Evolutionary conservation across 2,888 invertebrate genomes (phyloP).

Genomic region (Microplitis deprimator): DNA sequence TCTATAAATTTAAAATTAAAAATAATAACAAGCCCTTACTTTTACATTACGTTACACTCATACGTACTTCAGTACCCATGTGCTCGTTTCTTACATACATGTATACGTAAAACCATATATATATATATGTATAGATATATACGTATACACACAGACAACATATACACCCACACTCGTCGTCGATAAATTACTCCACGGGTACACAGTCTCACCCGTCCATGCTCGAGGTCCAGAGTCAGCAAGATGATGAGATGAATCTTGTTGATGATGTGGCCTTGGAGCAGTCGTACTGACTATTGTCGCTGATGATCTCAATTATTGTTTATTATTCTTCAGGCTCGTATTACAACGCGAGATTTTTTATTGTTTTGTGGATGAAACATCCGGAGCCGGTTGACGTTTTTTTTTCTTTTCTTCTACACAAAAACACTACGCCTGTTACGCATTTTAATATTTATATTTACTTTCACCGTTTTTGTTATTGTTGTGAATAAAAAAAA

Average conservation of each 20-base stretch:
- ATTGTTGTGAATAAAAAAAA: neutral
- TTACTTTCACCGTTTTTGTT: neutral
- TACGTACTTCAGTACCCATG: neutral
- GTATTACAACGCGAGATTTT: constrained; percentile 1
- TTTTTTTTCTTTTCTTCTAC: neutral
- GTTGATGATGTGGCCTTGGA: constrained; percentile 30
- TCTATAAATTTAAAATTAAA: too few relatives aligned
- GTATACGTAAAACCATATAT: neutral
- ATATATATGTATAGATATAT: neutral
- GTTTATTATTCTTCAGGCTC: constrained; percentile 6
- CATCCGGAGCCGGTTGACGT: constrained; percentile 10
- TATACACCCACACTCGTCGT: constrained; percentile 44
- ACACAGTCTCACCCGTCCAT: constrained; percentile 67
- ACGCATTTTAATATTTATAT: neutral
- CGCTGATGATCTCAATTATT: constrained; percentile 21
- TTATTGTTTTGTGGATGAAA: constrained; percentile 14
- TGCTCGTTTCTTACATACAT: constrained; percentile 15
- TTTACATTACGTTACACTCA: neutral
- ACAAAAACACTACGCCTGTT: neutral
- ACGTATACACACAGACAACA: constrained; percentile 1
- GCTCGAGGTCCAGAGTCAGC: constrained; percentile 51
- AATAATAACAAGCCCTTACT: too few relatives aligned
- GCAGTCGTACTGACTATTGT: constrained; percentile 20
- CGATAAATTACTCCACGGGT: constrained; percentile 54
- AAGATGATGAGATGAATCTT: constrained; percentile 11